Conservation (phyloP, 2,797 vertebrate genomes). For the Halcyon badia region DNA sequence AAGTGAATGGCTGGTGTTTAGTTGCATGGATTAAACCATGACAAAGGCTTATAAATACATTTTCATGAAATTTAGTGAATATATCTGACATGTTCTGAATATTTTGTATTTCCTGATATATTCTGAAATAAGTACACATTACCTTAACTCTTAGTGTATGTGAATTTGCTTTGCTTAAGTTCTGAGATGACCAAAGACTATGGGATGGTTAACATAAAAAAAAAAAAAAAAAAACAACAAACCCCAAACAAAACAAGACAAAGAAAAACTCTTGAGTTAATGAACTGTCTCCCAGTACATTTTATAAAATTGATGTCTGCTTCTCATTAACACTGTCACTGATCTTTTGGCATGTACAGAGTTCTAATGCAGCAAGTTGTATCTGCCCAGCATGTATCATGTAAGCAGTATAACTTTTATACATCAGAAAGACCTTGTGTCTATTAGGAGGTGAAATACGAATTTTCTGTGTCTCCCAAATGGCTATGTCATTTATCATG, state of each 20-base stretch:
- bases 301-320: not conserved
- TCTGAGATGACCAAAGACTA: not conserved
- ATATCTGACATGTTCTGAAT: no score
- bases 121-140: not conserved
- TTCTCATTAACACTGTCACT: not conserved
- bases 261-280: not conserved
- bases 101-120: not conserved
- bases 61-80: no score
- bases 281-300: not conserved
- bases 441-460: not conserved
- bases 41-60: no score
- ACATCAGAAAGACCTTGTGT: not conserved
- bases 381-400: not conserved
- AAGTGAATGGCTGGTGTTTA: no score
- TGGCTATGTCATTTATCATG: not conserved
- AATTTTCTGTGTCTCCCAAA: not conserved
- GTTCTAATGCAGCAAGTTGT: fast-evolving
- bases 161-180: not conserved
- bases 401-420: not conserved
- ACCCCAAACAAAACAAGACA: not conserved
- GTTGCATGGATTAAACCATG: no score
- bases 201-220: not conserved
- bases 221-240: no score
- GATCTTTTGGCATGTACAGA: not conserved
- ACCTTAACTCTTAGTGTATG: not conserved